Conservation (phyloP, 2,797 vertebrate genomes). For the Premnoplex brunnescens region DNA sequence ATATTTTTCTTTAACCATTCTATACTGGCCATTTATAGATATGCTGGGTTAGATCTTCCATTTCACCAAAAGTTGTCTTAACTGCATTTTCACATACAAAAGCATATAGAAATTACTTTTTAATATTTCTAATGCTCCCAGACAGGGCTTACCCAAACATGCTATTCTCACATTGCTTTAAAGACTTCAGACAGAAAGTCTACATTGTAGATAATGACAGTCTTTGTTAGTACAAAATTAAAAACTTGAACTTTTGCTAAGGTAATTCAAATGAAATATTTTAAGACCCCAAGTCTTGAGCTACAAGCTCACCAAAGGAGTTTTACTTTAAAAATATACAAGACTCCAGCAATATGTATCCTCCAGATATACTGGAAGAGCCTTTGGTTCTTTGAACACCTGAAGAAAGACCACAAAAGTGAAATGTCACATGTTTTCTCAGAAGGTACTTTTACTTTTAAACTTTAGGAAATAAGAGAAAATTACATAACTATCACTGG, state of each 20-base stretch:
- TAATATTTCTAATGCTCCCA: neutral
- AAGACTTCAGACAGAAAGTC: neutral
- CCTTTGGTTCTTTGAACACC: no score
- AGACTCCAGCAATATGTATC: no score
- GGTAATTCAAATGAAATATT: neutral
- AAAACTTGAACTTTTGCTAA: accelerated
- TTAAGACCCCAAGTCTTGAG: no score
- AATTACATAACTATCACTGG: no score
- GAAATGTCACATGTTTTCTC: no score
- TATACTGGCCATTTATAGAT: neutral
- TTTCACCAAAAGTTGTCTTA: neutral
- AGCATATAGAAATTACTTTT: neutral
- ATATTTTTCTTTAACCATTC: neutral
- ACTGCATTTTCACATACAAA: neutral
- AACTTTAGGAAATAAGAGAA: no score
- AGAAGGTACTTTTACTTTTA: no score
- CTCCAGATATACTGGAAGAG: no score
- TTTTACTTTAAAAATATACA: no score
- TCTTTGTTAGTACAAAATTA: neutral
- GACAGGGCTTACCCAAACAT: neutral
- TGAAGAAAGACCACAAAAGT: no score
- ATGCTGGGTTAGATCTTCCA: neutral
- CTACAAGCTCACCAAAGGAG: no score
- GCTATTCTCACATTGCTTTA: neutral
- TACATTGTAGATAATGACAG: neutral